Conservation (phyloP, 2,888 invertebrate genomes). For the Perdita meconis region DNA sequence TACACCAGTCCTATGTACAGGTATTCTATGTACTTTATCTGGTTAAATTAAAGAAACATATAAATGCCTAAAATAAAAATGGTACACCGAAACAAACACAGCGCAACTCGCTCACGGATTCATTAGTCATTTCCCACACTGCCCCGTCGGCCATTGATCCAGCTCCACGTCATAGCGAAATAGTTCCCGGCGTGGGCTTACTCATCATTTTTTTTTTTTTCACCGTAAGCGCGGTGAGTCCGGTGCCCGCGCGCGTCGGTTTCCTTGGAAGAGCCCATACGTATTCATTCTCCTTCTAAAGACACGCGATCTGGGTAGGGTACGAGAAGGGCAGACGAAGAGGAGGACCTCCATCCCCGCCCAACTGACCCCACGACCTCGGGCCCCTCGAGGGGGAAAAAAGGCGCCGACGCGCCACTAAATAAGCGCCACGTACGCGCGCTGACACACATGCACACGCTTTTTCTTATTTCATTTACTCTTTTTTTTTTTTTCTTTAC, state of each 20-base stretch:
- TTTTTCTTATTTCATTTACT: slow-evolving; percentile 1
- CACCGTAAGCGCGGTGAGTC: slow-evolving; percentile 28
- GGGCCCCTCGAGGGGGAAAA: slow-evolving; percentile 59
- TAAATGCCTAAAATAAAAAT: too few species aligned
- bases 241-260: slow-evolving; percentile 31
- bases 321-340: slow-evolving; percentile 58
- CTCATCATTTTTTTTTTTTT: slow-evolving; percentile 30
- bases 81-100: too few species aligned
- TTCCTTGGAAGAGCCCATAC: slow-evolving; percentile 53
- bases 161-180: not conserved
- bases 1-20: too few species aligned
- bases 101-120: not conserved
- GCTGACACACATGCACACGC: slow-evolving; percentile 17
- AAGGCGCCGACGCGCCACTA: slow-evolving; percentile 76
- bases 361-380: slow-evolving; percentile 74
- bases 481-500: too few species aligned
- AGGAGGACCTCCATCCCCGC: slow-evolving; percentile 68
- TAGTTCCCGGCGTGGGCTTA: not conserved
- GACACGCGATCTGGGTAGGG: slow-evolving; percentile 54
- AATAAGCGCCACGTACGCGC: slow-evolving; percentile 68
- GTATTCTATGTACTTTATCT: too few species aligned
- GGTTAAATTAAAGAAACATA: too few species aligned
- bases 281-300: slow-evolving; percentile 46
- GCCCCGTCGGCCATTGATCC: not conserved
- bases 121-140: not conserved